A percentile compares a stretch with the other conserved stretches of the same genome.
phyloP scores from a whole-genome alignment of 1,140 invertebrate genomes.

The Heliconius hewitsoni region DNA sequence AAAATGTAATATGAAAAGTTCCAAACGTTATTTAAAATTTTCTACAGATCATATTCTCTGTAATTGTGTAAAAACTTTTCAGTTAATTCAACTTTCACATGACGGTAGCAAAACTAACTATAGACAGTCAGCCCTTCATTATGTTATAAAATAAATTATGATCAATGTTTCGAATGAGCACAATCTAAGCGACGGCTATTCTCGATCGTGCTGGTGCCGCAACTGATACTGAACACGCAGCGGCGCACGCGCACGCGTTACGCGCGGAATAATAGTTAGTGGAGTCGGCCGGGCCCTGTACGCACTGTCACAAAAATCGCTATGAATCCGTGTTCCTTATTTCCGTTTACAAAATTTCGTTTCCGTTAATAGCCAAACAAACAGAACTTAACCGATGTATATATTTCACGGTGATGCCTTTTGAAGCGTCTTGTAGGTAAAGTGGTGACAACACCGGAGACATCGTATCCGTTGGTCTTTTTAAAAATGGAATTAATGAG shows the following conservation, averaged over 20 bases:
- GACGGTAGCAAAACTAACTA: neutral
- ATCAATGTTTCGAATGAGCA: conserved; percentile 20
- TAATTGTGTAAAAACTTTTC: neutral
- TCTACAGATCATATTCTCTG: neutral
- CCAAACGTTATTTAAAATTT: neutral
- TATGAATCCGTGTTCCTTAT: conserved; percentile 52
- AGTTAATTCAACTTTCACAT: neutral
- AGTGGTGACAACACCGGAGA: conserved; percentile 74
- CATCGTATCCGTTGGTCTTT: conserved; percentile 66
- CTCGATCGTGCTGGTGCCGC: conserved; percentile 67
- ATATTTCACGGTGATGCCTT: conserved; percentile 48
- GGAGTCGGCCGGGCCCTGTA: conserved; percentile 45
- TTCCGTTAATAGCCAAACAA: conserved; percentile 62
- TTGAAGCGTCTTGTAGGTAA: conserved; percentile 51
- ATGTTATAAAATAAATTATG: neutral
- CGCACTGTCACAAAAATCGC: conserved; percentile 60
- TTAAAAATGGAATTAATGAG: conserved; percentile 72
- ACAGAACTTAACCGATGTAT: conserved; percentile 54
- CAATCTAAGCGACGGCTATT: conserved; percentile 62
- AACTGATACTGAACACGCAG: conserved; percentile 75
- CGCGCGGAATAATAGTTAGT: conserved; percentile 51
- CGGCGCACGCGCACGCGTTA: conserved; percentile 62
- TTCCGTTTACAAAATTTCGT: conserved; percentile 62
- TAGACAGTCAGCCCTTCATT: neutral
- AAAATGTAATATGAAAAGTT: conserved; percentile 21